Conservation (phyloP, 2,888 invertebrate genomes). For the Folsomia manolachei region DNA sequence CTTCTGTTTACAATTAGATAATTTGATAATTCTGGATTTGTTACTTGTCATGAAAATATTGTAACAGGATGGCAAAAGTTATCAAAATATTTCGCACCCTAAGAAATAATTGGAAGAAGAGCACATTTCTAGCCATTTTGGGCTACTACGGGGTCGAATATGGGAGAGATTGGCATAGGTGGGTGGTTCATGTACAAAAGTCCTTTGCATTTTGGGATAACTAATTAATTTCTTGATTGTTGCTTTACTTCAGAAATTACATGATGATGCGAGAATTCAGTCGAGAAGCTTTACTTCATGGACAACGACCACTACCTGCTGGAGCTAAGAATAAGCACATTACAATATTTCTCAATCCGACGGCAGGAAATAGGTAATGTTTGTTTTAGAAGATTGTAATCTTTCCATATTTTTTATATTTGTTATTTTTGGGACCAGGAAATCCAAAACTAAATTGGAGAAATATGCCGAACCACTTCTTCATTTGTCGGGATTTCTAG, state of each 20-base stretch:
- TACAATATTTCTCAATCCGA: conserved; percentile 86
- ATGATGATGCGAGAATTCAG: conserved; percentile 77
- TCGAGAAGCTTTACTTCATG: conserved; percentile 70
- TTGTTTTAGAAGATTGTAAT: conserved; percentile 52
- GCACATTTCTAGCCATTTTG: conserved; percentile 66
- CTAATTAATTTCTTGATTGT: conserved; percentile 14
- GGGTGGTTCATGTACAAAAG: conserved; percentile 52
- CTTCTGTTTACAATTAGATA: no score
- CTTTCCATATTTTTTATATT: conserved; percentile 8
- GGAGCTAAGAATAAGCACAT: conserved; percentile 68
- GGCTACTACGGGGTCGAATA: conserved; percentile 70
- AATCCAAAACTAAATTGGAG: conserved; percentile 67
- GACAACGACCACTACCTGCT: conserved; percentile 63
- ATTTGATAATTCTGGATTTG: no score
- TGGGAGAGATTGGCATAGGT: conserved; percentile 72
- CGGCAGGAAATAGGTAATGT: conserved; percentile 79
- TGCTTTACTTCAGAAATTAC: conserved; percentile 62
- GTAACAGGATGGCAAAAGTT: conserved; percentile 55
- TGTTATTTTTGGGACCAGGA: conserved; percentile 56
- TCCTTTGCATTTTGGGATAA: no score
- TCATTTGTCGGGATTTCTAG: conserved; percentile 82
- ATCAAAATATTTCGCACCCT: conserved; percentile 66
- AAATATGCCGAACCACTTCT: conserved; percentile 89
- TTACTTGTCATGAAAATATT: not conserved
- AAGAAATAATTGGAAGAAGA: conserved; percentile 87